A percentile compares a stretch with the other conserved stretches of the same genome.
phyloP scores from a whole-genome alignment of 2,113 vertebrate genomes.

The Cyprinodon brontotheroides region DNA sequence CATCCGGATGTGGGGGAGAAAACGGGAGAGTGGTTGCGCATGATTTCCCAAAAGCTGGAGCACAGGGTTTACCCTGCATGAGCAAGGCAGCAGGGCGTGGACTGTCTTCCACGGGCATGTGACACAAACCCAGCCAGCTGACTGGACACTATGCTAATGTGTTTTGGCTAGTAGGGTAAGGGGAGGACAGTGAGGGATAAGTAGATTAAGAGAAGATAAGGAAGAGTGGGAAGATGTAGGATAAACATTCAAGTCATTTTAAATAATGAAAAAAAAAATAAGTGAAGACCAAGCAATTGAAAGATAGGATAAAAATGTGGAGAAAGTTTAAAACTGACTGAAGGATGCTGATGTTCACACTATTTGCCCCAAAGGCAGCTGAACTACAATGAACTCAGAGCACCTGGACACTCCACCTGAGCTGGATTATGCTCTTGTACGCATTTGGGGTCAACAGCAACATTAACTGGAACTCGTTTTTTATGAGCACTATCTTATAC shows the following conservation, averaged over 20 bases:
- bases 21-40: conserved; percentile 89
- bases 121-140: conserved; percentile 53
- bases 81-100: conserved; percentile 89
- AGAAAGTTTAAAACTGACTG: conserved; percentile 1
- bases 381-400: conserved; percentile 32
- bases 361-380: not conserved
- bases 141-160: conserved; percentile 35
- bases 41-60: conserved; percentile 85
- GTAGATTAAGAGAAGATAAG: too few species aligned
- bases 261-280: not conserved
- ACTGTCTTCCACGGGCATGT: conserved; percentile 88
- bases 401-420: conserved; percentile 64
- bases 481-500: conserved; percentile 50
- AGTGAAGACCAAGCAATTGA: not conserved
- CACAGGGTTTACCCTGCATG: conserved; percentile 91
- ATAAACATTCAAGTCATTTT: not conserved
- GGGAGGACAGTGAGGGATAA: not conserved
- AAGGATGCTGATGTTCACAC: conserved; percentile 15
- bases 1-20: conserved; percentile 78
- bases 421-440: conserved; percentile 20
- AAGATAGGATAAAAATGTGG: not conserved
- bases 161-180: not conserved
- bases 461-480: conserved; percentile 43
- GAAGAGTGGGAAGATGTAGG: not conserved
- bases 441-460: conserved; percentile 26